phyloP scores from a whole-genome alignment of 2,888 invertebrate genomes.

The Aethes cnicana region DNA sequence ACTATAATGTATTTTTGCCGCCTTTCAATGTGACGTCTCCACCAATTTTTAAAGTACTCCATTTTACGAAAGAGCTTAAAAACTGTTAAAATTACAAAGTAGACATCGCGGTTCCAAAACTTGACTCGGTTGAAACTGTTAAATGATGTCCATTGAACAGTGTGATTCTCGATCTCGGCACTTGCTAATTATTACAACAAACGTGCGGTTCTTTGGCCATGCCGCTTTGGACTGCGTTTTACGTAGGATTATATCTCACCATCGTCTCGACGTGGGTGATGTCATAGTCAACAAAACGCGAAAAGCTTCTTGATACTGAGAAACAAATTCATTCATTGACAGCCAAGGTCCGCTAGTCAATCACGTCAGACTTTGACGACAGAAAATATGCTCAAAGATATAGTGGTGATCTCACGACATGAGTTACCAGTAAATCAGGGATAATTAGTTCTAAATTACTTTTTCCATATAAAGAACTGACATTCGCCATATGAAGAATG shows the following conservation, averaged over 20 bases:
- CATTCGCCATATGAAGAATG: too few species aligned
- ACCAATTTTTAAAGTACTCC: conserved; percentile 67
- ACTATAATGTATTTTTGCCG: conserved; percentile 65
- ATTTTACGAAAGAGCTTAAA: conserved; percentile 36
- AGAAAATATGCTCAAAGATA: conserved; percentile 36
- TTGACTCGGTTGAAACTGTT: conserved; percentile 3
- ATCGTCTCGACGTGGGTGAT: conserved; percentile 64
- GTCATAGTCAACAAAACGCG: conserved; percentile 62
- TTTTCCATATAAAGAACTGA: too few species aligned
- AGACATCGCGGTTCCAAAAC: background rate
- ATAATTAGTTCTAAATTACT: conserved; percentile 17
- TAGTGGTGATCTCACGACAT: conserved; percentile 41
- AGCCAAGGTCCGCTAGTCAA: conserved; percentile 49
- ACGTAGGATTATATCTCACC: conserved; percentile 47
- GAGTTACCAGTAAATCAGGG: conserved; percentile 6
- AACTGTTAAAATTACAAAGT: conserved; percentile 5
- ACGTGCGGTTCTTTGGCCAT: conserved; percentile 63
- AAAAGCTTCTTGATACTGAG: conserved; percentile 58
- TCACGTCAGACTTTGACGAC: conserved; percentile 43
- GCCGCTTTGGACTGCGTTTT: conserved; percentile 60
- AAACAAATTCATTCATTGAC: conserved; percentile 54
- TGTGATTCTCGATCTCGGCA: conserved; percentile 39
- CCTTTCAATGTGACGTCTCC: conserved; percentile 64
- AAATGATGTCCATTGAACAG: conserved; percentile 1
- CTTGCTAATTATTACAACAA: conserved; percentile 59